phyloP scores from a whole-genome alignment of 2,888 invertebrate species.

The Myopa testacea region DNA sequence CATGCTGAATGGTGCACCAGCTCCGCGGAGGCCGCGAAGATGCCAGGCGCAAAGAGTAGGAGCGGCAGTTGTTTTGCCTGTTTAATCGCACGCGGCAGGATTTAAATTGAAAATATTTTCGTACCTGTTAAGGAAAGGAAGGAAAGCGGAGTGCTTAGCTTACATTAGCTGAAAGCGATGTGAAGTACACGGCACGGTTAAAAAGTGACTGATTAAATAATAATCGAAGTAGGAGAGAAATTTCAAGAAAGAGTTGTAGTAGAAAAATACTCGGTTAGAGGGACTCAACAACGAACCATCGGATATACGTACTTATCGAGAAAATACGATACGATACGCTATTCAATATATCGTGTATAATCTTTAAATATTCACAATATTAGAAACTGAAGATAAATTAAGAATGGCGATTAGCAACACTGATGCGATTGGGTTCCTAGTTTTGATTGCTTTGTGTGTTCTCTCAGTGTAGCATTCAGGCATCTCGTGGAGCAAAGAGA shows the following conservation, averaged over 20 bases:
- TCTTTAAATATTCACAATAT: too few species aligned
- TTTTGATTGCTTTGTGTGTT: background rate
- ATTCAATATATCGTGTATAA: background rate
- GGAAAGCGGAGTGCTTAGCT: background rate
- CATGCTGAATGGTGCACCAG: constrained; percentile 47
- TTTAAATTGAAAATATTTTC: constrained; percentile 47
- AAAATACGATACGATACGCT: background rate
- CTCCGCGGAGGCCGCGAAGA: background rate
- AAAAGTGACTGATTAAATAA: background rate
- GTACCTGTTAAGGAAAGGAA: constrained; percentile 13
- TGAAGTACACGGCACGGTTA: background rate
- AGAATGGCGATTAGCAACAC: too few species aligned
- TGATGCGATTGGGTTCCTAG: too few species aligned
- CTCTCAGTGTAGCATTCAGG: background rate
- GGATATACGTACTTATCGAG: too few species aligned
- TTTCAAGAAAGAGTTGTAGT: background rate
- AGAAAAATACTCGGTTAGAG: too few species aligned
- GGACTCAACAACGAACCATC: too few species aligned
- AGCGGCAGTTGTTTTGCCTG: background rate
- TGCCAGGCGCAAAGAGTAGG: background rate
- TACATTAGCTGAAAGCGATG: too few species aligned
- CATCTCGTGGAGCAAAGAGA: background rate
- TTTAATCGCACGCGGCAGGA: constrained; percentile 39
- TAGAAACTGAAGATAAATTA: too few species aligned
- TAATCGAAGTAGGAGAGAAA: background rate